Base-by-base conservation (phyloP, 2,888 invertebrate genomes). In the Venusia cambrica region DNA sequence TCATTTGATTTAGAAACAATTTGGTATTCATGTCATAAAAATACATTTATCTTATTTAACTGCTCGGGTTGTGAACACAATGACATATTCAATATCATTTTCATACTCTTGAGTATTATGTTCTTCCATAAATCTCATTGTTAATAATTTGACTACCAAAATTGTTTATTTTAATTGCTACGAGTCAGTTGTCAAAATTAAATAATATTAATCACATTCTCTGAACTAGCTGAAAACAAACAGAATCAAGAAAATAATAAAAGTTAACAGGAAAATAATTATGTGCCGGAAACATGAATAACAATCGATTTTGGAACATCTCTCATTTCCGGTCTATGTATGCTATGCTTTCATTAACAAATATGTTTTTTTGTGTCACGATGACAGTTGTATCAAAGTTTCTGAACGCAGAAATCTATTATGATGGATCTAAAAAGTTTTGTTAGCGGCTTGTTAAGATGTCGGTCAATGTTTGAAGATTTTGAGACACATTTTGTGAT, bases 221-320 rank as follows among this genome's bases (percentile, higher is more conserved):
- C 25, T n/a, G n/a, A n/a, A n/a, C n/a, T n/a, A 24, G n/a, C 8
- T 12, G 3, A 22, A 20, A 25, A 36, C 25, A 26, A n/a, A n/a
- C n/a, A n/a, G n/a, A n/a, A n/a, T n/a, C n/a, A n/a, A n/a, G n/a
- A n/a, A n/a, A n/a, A n/a, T n/a, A n/a, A n/a, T n/a, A n/a, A n/a
- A n/a, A 37, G 14, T 33, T 41, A 39, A 46, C 42, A 39, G 39
- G 32, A 43, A 40, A 44, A 47, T 41, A 49, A 44, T 48, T 36
- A 48, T 34, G 27, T 24, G 18, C 41, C 48, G 55, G 55, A 54
- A 42, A 36, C 32, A 7, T 26, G 48, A 54, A 56, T 56, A 52
- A 45, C 44, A 29, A 45, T 51, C 49, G 38, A 48, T 53, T 40
- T 51, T 48, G 46, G 39, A 40, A 48, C 44, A 48, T 45, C 29